Conservation (phyloP, 2,113 vertebrate genomes). For the Grammatotria lemairii region DNA sequence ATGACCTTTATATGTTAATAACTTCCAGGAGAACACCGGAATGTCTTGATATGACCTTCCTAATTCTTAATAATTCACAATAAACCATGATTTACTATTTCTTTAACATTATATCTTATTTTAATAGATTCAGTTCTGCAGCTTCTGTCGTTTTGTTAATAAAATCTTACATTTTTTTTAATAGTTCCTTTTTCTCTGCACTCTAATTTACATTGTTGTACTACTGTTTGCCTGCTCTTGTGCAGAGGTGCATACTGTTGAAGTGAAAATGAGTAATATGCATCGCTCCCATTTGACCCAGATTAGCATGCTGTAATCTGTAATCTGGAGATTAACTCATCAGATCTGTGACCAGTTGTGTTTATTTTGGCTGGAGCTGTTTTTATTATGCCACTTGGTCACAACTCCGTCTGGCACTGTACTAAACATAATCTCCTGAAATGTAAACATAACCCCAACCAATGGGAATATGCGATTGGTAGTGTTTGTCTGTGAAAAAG, state of each 20-base stretch:
- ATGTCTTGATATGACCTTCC: not conserved
- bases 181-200: rapidly evolving
- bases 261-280: not conserved
- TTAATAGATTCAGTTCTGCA: not conserved
- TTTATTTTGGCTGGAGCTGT: slow-evolving; percentile 18
- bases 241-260: not conserved
- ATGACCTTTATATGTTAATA: not conserved
- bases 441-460: not conserved
- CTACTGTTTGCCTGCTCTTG: not conserved
- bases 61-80: not conserved
- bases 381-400: slow-evolving; percentile 8
- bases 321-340: slow-evolving; percentile 63
- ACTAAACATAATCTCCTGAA: not conserved
- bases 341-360: slow-evolving; percentile 27
- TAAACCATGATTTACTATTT: rapidly evolving
- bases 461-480: rapidly evolving
- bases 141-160: not conserved
- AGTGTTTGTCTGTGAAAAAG: not conserved
- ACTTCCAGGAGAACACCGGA: not conserved
- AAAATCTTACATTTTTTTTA: rapidly evolving
- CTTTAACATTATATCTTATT: not conserved
- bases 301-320: slow-evolving; percentile 59
- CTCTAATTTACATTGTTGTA: not conserved
- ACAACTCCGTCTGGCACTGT: not conserved
- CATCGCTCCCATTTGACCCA: slow-evolving; percentile 15